These are phyloP conservation scores for Neopelma chrysocephalum DNA, from an alignment of 2,797 vertebrate species.

Conservation along the genomic window DNA sequence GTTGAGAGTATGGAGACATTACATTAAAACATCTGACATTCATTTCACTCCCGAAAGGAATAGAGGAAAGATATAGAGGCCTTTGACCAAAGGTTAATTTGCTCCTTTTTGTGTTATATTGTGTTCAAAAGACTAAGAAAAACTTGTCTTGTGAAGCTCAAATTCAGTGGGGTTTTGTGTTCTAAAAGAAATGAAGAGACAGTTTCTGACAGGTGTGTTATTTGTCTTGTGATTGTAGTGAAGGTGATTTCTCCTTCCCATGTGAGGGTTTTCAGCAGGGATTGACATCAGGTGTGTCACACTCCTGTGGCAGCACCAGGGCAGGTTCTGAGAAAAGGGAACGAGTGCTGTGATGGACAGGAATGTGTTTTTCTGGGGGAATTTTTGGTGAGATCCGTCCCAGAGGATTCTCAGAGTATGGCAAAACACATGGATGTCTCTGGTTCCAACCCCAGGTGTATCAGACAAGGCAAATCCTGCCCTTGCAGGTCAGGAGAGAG, in stretches of 20 bases:
- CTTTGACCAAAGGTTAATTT: conserved; percentile 75
- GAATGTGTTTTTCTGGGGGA: background rate
- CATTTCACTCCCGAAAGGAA: conserved; percentile 66
- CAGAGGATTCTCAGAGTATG: background rate
- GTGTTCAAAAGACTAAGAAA: conserved; percentile 17
- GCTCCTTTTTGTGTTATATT: conserved; percentile 57
- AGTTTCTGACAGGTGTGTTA: background rate
- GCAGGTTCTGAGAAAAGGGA: background rate
- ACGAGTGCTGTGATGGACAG: rapidly evolving
- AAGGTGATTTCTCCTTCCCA: rapidly evolving
- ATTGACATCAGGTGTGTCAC: background rate
- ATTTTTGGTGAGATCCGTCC: background rate
- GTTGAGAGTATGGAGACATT: conserved; percentile 55
- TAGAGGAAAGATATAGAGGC: conserved; percentile 36
- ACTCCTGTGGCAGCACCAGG: rapidly evolving
- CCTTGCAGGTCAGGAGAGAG: background rate
- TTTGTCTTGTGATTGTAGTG: background rate
- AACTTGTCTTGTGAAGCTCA: background rate
- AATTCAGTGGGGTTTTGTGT: background rate
- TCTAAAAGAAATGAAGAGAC: background rate
- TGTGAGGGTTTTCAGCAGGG: background rate
- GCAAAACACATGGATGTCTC: background rate
- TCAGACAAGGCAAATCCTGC: background rate
- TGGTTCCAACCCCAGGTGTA: background rate
- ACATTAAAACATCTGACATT: conserved; percentile 75